A percentile compares a stretch with the other conserved stretches of the same genome.
Conservation (phyloP, 2,113 vertebrate genomes). For the Chaetura pelagica region DNA sequence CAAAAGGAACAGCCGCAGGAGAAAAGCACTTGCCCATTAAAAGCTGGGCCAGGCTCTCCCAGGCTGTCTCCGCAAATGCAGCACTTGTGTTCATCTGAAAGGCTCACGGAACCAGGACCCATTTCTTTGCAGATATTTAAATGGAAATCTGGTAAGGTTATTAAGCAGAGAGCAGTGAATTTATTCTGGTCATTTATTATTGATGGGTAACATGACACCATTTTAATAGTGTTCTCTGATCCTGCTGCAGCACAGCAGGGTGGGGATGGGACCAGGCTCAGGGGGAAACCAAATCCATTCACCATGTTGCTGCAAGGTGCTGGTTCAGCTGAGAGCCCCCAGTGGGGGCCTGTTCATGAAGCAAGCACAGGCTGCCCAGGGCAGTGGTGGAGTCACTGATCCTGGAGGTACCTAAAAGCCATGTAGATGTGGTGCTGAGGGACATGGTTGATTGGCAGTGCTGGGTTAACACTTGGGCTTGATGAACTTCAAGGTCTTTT, state of each 20-base stretch:
- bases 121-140: not conserved
- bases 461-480: no score
- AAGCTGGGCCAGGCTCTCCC: not conserved
- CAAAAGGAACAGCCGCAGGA: not conserved
- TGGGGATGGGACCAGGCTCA: not conserved
- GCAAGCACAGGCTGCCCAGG: not conserved
- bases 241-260: not conserved
- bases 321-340: not conserved
- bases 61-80: rapidly evolving
- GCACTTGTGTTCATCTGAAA: not conserved
- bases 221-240: constrained; percentile 44
- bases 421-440: no score
- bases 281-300: not conserved
- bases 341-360: rapidly evolving
- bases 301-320: not conserved
- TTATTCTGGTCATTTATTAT: constrained; percentile 56
- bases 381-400: no score
- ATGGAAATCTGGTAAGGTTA: not conserved
- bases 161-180: constrained; percentile 34
- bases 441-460: no score
- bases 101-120: not conserved
- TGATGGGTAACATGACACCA: constrained; percentile 17
- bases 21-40: not conserved
- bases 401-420: no score
- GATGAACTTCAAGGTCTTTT: no score